Evolutionary conservation across 2,888 invertebrate species (phyloP).

Genomic region (Glyphotaelius pellucidus): DNA sequence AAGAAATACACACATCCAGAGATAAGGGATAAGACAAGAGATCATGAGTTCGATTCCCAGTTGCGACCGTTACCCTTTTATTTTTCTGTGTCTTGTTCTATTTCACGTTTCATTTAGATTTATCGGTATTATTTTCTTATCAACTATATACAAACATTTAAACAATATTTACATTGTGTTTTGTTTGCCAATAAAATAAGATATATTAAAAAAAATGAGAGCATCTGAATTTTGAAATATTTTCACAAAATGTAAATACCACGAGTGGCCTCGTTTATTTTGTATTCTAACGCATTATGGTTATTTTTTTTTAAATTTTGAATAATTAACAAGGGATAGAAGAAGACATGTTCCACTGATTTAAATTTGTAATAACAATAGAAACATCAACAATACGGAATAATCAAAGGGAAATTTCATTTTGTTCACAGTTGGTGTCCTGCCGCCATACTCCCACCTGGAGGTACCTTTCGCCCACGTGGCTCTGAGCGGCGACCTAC

Average conservation of each 20-base stretch:
- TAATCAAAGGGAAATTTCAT: neutral
- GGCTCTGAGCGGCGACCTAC: constrained; percentile 88
- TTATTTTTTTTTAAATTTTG: neutral
- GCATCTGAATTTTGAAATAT: too few relatives aligned
- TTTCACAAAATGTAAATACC: neutral
- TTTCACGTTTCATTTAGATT: too few relatives aligned
- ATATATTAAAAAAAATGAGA: neutral
- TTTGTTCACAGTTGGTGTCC: constrained; percentile 61
- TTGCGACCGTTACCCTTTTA: too few relatives aligned
- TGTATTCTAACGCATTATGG: neutral
- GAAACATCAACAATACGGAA: neutral
- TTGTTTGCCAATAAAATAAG: too few relatives aligned
- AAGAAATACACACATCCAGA: too few relatives aligned
- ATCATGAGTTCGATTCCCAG: too few relatives aligned
- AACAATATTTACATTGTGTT: too few relatives aligned
- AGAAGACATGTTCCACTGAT: neutral
- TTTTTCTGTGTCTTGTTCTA: too few relatives aligned
- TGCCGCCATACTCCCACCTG: constrained; percentile 71
- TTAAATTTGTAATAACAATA: neutral
- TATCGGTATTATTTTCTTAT: too few relatives aligned
- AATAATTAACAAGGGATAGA: neutral
- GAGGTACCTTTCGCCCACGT: constrained; percentile 86
- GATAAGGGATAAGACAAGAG: too few relatives aligned
- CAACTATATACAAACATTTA: too few relatives aligned
- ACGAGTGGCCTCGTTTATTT: neutral